Conservation (phyloP, 2,113 vertebrate genomes). For the Fulmarus glacialis region DNA sequence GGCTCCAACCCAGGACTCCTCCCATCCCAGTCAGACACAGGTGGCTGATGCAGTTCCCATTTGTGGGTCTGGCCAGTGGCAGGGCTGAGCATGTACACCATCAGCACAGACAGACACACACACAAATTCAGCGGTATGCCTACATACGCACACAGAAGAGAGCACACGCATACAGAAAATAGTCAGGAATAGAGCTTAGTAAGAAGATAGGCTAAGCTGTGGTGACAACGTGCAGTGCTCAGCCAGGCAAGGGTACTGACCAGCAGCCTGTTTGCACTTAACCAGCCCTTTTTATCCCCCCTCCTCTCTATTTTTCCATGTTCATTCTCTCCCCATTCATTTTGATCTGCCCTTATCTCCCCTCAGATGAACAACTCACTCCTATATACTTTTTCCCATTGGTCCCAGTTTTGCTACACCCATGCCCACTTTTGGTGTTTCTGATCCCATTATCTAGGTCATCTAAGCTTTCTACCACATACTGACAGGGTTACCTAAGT, state of each 20-base stretch:
- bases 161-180: neutral
- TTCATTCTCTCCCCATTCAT: neutral
- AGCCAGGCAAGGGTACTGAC: neutral
- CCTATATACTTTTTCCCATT: neutral
- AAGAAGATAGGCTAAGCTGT: neutral
- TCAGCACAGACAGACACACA: neutral
- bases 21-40: neutral
- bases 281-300: rapidly evolving
- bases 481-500: neutral
- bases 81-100: rapidly evolving
- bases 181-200: neutral
- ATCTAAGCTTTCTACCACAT: neutral
- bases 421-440: neutral
- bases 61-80: too few relatives aligned
- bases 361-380: rapidly evolving
- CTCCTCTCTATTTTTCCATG: too few relatives aligned
- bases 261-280: neutral
- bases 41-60: neutral
- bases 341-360: neutral
- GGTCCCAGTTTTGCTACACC: neutral
- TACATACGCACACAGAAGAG: neutral
- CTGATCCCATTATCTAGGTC: neutral
- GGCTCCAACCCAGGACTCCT: neutral
- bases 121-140: neutral
- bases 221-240: neutral